These are phyloP conservation scores for Notospermus geniculatus DNA, from an alignment of 1,140 invertebrate species.

Conservation along the genomic window DNA sequence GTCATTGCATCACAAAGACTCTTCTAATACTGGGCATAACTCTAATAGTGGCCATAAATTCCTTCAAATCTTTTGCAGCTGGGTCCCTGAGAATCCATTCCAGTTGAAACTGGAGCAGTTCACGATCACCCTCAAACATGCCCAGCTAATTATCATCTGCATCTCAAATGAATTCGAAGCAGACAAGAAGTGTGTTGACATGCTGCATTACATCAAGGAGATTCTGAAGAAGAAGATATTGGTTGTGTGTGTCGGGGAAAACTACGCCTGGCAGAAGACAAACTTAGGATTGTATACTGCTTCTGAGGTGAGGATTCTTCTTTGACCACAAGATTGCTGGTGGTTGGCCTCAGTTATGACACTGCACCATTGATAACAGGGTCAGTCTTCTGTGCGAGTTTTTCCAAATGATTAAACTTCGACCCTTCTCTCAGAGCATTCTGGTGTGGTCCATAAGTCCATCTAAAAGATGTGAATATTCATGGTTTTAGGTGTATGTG, in stretches of 20 bases:
- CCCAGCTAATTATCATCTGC: slow-evolving; percentile 36
- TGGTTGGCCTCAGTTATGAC: slow-evolving; percentile 9
- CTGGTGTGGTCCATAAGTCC: neutral
- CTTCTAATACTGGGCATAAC: slow-evolving; percentile 31
- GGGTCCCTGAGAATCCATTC: neutral
- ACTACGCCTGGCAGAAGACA: slow-evolving; percentile 38
- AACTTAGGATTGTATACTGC: slow-evolving; percentile 43
- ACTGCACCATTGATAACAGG: neutral
- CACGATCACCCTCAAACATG: slow-evolving; percentile 5
- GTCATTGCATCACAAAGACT: slow-evolving; percentile 16
- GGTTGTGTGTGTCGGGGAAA: slow-evolving; percentile 35
- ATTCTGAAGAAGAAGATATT: slow-evolving; percentile 38
- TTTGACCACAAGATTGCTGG: slow-evolving; percentile 2
- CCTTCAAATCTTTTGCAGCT: slow-evolving; percentile 7
- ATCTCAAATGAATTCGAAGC: slow-evolving; percentile 47
- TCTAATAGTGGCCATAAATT: slow-evolving; percentile 29
- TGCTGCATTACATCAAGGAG: slow-evolving; percentile 42
- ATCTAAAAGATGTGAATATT: neutral
- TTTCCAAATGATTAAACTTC: slow-evolving; percentile 17
- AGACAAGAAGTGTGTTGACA: slow-evolving; percentile 34
- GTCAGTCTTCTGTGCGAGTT: too few relatives aligned
- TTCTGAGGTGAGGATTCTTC: slow-evolving; percentile 30
- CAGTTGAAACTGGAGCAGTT: neutral
- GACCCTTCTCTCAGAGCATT: slow-evolving; percentile 16
- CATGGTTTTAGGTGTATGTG: slow-evolving; percentile 33